phyloP scores from a whole-genome alignment of 2,888 invertebrate genomes.

The Macropis europaea region DNA sequence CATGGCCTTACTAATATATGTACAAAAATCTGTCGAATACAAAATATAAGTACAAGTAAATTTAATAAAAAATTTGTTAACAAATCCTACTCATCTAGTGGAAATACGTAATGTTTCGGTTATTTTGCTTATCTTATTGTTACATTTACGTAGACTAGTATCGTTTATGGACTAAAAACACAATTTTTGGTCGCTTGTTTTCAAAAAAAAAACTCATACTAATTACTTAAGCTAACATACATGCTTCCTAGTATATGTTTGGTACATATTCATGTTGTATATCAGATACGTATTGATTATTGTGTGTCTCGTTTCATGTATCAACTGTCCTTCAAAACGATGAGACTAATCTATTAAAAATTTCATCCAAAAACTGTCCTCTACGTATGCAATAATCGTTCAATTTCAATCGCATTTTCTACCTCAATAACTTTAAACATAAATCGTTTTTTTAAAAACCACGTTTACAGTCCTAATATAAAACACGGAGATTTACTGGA shows the following conservation, averaged over 20 bases:
- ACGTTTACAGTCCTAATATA: not conserved
- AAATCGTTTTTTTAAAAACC: not conserved
- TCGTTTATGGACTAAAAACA: not conserved
- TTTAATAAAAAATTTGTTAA: slow-evolving; percentile 6
- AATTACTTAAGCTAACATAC: not conserved
- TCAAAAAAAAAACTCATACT: too few species aligned
- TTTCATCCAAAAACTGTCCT: slow-evolving; percentile 2
- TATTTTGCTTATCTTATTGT: not conserved
- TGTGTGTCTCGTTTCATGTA: not conserved
- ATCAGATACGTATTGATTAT: not conserved
- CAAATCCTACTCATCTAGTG: not conserved
- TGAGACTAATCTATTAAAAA: not conserved
- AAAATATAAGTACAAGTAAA: slow-evolving; percentile 10
- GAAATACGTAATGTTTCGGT: not conserved
- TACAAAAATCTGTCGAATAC: slow-evolving; percentile 16
- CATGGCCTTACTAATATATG: not conserved
- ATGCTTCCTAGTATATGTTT: not conserved
- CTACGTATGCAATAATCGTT: not conserved
- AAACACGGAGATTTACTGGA: not conserved
- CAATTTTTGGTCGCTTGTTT: not conserved
- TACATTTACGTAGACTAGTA: not conserved
- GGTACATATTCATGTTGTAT: not conserved
- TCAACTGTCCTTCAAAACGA: not conserved
- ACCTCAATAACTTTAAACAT: not conserved
- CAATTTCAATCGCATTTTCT: not conserved